Evolutionary conservation across 2,113 vertebrate species (phyloP), one percentile per base, ranked within the genome.

Genomic region (Melanostigma gelatinosum): DNA sequence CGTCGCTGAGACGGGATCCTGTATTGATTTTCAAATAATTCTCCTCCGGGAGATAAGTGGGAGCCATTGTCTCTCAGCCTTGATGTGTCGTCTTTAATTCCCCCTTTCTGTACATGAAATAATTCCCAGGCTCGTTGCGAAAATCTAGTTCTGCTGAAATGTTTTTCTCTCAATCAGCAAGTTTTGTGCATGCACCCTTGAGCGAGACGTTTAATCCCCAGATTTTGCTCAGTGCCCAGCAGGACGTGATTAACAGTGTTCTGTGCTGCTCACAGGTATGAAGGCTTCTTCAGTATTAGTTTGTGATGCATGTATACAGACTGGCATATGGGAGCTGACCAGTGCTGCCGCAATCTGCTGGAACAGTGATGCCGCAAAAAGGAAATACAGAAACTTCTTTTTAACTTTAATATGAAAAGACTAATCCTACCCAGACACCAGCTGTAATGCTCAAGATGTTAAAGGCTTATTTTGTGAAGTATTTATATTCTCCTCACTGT

Each of bases 1-100:
- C 40, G 27, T 67, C 48, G 32, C 75, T 27, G 66, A 68, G 78
- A 61, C 0, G 32, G 32, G 62, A 36, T 79, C 29, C 48, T 1
- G 27, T 65, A 79, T 84, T 88, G 82, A 89, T 81, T 88, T 93
- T 92, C 75, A 88, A 84, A 91, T 77, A 74, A 63, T 75, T 78
- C 72, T 67, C 80, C 52, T 76, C 3, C 1, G 8, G 84, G 79
- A 80, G 78, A 85, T 82, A 55, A 70, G 29, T 54, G 15, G 38
- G 27, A 7, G 12, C 38, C 75, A 63, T 85, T 86, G 87, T 87
- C 70, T 88, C 75, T 75, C 76, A 60, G 85, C 72, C n/a, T 48
- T 74, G 16, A 75, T 78, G 72, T 89, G 64, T 58, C 77, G 77
- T 84, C 80, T 75, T 77, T 63, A 85, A 90, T 90, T 88, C 80